These are phyloP conservation scores for Dorcus parallelipipedus DNA, from an alignment of 2,888 invertebrate genomes.

Conservation along the genomic window DNA sequence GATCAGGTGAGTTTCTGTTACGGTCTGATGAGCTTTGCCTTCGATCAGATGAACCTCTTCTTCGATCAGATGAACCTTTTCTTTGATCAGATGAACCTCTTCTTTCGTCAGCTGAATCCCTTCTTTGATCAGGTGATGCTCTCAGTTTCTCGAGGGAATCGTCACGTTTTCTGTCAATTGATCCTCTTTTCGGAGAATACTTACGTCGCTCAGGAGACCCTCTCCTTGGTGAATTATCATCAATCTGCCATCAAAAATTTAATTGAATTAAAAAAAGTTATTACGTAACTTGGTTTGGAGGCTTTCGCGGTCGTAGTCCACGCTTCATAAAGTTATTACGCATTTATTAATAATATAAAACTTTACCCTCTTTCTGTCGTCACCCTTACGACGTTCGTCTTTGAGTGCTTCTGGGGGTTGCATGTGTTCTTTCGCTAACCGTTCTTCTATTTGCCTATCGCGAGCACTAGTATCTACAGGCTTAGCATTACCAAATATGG, in stretches of 20 bases:
- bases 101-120: conserved; percentile 16
- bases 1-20: conserved; percentile 10
- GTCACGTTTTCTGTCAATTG: conserved; percentile 4
- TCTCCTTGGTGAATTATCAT: conserved; percentile 10
- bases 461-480: conserved; percentile 91
- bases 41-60: conserved; percentile 8
- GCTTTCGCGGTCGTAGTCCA: too few species aligned
- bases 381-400: conserved; percentile 36
- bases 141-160: conserved; percentile 15
- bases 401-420: conserved; percentile 18
- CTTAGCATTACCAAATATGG: conserved; percentile 91
- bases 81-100: conserved; percentile 19
- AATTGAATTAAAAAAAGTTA: neutral
- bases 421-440: conserved; percentile 61
- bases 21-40: conserved; percentile 15
- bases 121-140: conserved; percentile 7
- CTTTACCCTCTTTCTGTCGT: conserved; percentile 22
- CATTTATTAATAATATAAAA: too few species aligned
- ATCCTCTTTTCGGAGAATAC: conserved; percentile 15
- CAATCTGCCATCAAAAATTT: conserved; percentile 9
- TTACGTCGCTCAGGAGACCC: conserved; percentile 19
- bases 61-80: conserved; percentile 12
- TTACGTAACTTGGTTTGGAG: neutral
- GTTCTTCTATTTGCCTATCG: conserved; percentile 88
- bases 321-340: too few species aligned